Percentiles rank a stretch among this genome's conserved stretches.
Evolutionary conservation across 2,888 invertebrate genomes (phyloP).

Genomic region (Habrosyne pyritoides): DNA sequence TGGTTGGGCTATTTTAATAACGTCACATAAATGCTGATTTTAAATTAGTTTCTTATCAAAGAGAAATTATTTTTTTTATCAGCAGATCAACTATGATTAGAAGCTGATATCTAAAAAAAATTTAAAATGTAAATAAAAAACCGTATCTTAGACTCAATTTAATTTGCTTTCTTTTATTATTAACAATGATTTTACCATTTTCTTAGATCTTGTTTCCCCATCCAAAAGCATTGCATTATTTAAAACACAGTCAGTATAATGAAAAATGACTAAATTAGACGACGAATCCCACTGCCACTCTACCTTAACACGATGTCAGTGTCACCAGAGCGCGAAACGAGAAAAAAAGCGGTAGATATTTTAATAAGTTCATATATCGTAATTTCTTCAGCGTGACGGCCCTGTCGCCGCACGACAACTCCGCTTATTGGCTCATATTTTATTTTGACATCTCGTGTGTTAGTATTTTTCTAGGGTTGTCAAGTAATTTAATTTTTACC

Average conservation of each 20-base stretch:
- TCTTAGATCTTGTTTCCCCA: too few relatives aligned
- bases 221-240: neutral
- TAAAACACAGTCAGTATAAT: neutral
- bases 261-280: slow-evolving; percentile 5
- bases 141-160: too few relatives aligned
- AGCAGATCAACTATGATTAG: too few relatives aligned
- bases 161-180: too few relatives aligned
- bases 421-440: slow-evolving; percentile 79
- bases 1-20: neutral
- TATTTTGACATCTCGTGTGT: slow-evolving; percentile 74
- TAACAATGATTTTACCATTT: too few relatives aligned
- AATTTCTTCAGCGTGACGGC: slow-evolving; percentile 72
- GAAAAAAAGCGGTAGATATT: slow-evolving; percentile 69
- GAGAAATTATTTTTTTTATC: neutral
- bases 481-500: slow-evolving; percentile 23
- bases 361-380: slow-evolving; percentile 81
- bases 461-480: slow-evolving; percentile 56
- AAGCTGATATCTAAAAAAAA: too few relatives aligned
- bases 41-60: neutral
- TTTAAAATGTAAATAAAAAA: too few relatives aligned
- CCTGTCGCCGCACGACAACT: slow-evolving; percentile 67
- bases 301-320: slow-evolving; percentile 48
- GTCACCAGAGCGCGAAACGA: slow-evolving; percentile 72
- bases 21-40: neutral
- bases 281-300: slow-evolving; percentile 43